Evolutionary conservation across 2,113 vertebrate genomes (phyloP), one percentile per base, ranked within the genome.

Genomic region (Alosa alosa): DNA sequence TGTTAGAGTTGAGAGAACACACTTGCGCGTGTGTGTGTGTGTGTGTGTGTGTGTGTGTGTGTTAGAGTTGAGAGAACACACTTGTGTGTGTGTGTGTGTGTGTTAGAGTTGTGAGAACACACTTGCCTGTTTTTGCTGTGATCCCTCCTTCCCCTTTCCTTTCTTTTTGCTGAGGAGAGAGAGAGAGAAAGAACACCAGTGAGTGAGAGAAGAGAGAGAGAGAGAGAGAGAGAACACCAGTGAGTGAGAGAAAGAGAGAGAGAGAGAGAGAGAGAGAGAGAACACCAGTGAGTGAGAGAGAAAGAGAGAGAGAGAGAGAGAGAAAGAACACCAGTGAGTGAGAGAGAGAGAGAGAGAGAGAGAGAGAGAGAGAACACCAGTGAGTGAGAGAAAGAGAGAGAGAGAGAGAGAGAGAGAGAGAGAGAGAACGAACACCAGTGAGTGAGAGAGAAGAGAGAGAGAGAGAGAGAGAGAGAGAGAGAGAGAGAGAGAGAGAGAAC

Each of bases 51-150:
- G 64, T 57, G 46, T 84, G 49, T 44, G n/a, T 81, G 83, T 72
- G 41, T 75, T 11, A n/a, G 22, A 18, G 50, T 22, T 60, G 81
- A n/a, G n/a, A n/a, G n/a, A n/a, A n/a, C n/a, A n/a, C n/a, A n/a
- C n/a, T 9, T 18, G 0, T 82, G 81, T 83, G 60, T 13, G 31
- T 22, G 46, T 50, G 39, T 25, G 22, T 31, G 81, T 72, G 88
- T 45, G 5, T 82, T n/a, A 72, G 83, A 46, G 64, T 50, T 82
- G 36, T 68, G 52, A 25, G 25, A 36, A 72, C n/a, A 72, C 87
- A 94, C 94, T 95, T 94, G 94, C 94, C 94, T 95, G 94, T 94
- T 94, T 95, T 90, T 93, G 94, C 93, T 95, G 94, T 90, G 95
- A 93, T 91, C 94, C 94, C 91, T 96, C 95, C 88, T 94, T 96